Evolutionary conservation across 2,113 vertebrate species (phyloP).

Genomic region (Brachionichthys hirsutus): DNA sequence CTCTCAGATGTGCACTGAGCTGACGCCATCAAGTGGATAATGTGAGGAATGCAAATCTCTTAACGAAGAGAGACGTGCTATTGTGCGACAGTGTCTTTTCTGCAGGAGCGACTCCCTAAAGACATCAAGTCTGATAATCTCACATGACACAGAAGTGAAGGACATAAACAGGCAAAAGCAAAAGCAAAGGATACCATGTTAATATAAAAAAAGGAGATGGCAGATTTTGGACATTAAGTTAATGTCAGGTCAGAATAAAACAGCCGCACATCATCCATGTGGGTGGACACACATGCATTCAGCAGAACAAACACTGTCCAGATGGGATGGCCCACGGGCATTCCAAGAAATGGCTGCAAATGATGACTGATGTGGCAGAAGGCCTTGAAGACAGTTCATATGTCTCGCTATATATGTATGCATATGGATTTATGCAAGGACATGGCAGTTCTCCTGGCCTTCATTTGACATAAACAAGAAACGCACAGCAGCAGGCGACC

Average conservation of each 20-base stretch:
- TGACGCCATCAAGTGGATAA: slow-evolving; percentile 56
- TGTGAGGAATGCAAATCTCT: slow-evolving; percentile 29
- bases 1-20: slow-evolving; percentile 14
- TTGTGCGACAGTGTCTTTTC: too few relatives aligned
- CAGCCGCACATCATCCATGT: too few relatives aligned
- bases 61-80: too few relatives aligned
- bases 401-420: slow-evolving; percentile 49
- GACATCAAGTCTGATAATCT: too few relatives aligned
- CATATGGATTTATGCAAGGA: slow-evolving; percentile 63
- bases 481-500: slow-evolving; percentile 41
- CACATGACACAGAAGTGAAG: too few relatives aligned
- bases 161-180: too few relatives aligned
- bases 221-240: too few relatives aligned
- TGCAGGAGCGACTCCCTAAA: too few relatives aligned
- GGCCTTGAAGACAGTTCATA: slow-evolving; percentile 48
- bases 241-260: too few relatives aligned
- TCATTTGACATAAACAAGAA: slow-evolving; percentile 42
- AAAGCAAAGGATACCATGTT: too few relatives aligned
- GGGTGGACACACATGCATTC: background rate
- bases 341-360: slow-evolving; percentile 34
- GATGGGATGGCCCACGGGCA: slow-evolving; percentile 60
- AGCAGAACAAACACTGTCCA: slow-evolving; percentile 25
- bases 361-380: slow-evolving; percentile 57
- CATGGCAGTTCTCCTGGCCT: slow-evolving; percentile 39
- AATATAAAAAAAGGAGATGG: too few relatives aligned